Percentiles rank a stretch among this genome's conserved stretches.
phyloP scores from a whole-genome alignment of 2,113 vertebrate species.

The Notechis scutatus region DNA sequence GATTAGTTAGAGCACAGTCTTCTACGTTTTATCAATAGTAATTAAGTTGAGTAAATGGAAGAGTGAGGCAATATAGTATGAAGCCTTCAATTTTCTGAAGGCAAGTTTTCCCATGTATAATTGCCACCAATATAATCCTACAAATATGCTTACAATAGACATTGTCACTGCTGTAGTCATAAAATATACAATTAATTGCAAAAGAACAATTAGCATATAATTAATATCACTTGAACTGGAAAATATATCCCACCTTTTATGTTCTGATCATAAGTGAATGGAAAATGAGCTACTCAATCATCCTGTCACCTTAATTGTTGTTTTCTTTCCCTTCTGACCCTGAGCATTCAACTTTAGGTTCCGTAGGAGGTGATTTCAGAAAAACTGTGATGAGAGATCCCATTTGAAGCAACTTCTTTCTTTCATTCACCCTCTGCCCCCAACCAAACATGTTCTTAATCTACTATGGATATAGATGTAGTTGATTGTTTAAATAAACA shows the following conservation, averaged over 20 bases:
- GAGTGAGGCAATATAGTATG: conserved; percentile 14
- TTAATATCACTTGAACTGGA: conserved; percentile 61
- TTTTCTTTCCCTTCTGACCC: conserved; percentile 79
- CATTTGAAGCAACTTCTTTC: conserved; percentile 70
- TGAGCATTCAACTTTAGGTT: conserved; percentile 71
- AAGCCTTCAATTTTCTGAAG: conserved; percentile 51
- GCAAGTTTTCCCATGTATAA: conserved; percentile 20
- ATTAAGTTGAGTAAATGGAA: conserved; percentile 32
- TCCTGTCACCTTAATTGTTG: conserved; percentile 75
- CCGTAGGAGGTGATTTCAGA: conserved; percentile 77
- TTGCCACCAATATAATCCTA: conserved; percentile 46
- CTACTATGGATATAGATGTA: conserved; percentile 57
- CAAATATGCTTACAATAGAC: neutral
- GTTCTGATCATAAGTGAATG: conserved; percentile 57
- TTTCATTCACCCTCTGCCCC: conserved; percentile 49
- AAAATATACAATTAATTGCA: conserved; percentile 39
- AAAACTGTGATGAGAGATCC: conserved; percentile 73
- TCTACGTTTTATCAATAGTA: conserved; percentile 52
- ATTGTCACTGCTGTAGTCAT: conserved; percentile 12
- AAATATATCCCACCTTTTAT: conserved; percentile 54
- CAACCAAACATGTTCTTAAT: conserved; percentile 55
- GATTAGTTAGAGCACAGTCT: conserved; percentile 64
- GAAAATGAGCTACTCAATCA: conserved; percentile 61
- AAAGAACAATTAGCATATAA: conserved; percentile 58
- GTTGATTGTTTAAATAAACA: conserved; percentile 49